Base-by-base conservation (phyloP, 2,797 vertebrate genomes). In the Silurus aristotelis region DNA sequence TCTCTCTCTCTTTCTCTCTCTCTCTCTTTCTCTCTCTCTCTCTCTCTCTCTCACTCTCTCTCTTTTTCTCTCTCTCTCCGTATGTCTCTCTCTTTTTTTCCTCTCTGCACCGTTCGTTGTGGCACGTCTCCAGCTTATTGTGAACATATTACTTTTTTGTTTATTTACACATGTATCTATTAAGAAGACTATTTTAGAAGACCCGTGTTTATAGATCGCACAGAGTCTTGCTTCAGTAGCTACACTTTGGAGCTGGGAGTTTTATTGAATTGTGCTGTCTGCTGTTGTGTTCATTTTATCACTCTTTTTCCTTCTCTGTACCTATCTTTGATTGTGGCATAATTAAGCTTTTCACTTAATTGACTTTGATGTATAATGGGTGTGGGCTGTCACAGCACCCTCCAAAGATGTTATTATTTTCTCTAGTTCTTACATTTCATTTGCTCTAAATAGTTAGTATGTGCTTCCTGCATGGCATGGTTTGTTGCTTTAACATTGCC, bases 231-330 rank as follows among this genome's bases (percentile, higher is more conserved):
- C 89, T 83, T 89, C 83, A 12, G 52, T 79, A 84, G 80, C 73
- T 19, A 48, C 77, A 78, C 85, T 93, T 93, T 87, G 87, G 91
- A 93, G 93, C 90, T 94, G 91, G 93, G 89, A 88, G 88, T 86
- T 92, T 94, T 95, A 94, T 94, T 95, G 93, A 93, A 95, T 95
- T 94, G 93, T 91, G 91, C 88, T 90, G 90, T 93, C 91, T 71
- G 67, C 89, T 90, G 89, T 91, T 88, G 92, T 43, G 80, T 89
- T 83, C 27, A 38, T 63, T 88, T 86, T 91, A 56, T 68, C 17
- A 27, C 43, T 71, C 55, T 72, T 86, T 85, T 87, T 81, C 80
- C 90, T 84, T 89, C 86, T 48, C 84, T 67, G 43, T 77, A 27
- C 56, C 46, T 60, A 85, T 88, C 89, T 81, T 83, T 85, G 85